Evolutionary conservation across 1,140 invertebrate species (phyloP).

Genomic region (Parapsyche elsis): DNA sequence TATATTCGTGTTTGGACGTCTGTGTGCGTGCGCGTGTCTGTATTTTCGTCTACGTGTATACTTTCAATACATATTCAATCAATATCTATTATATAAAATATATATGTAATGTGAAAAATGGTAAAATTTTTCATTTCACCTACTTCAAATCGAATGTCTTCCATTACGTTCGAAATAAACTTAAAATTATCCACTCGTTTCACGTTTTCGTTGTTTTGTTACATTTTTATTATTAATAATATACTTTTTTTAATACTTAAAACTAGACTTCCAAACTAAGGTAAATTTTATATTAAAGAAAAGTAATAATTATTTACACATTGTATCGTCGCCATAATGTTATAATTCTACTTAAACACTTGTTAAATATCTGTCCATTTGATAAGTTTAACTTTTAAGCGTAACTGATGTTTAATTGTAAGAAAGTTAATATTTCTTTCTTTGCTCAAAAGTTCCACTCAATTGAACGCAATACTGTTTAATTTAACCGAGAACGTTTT

Average conservation of each 20-base stretch:
- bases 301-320: slow-evolving; percentile 14
- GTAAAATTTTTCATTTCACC: slow-evolving; percentile 46
- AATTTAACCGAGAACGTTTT: no score
- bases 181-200: slow-evolving; percentile 11
- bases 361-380: slow-evolving; percentile 38
- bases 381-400: slow-evolving; percentile 34
- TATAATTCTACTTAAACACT: slow-evolving; percentile 26
- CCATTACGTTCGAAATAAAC: slow-evolving; percentile 46
- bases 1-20: not conserved
- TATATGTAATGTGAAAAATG: slow-evolving; percentile 36
- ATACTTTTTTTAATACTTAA: not conserved
- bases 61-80: slow-evolving; percentile 4
- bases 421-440: slow-evolving; percentile 3
- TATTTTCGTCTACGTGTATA: slow-evolving; percentile 27
- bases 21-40: slow-evolving; percentile 7
- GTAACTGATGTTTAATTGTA: slow-evolving; percentile 23
- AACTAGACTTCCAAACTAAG: slow-evolving; percentile 11
- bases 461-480: not conserved
- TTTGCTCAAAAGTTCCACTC: not conserved
- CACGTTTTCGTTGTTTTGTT: not conserved
- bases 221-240: slow-evolving; percentile 12
- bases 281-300: not conserved
- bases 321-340: slow-evolving; percentile 21
- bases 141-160: slow-evolving; percentile 50
- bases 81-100: slow-evolving; percentile 10